Evolutionary conservation across 2,113 vertebrate species (phyloP), one percentile per base, ranked within the genome.

Genomic region (Clarias gariepinus): DNA sequence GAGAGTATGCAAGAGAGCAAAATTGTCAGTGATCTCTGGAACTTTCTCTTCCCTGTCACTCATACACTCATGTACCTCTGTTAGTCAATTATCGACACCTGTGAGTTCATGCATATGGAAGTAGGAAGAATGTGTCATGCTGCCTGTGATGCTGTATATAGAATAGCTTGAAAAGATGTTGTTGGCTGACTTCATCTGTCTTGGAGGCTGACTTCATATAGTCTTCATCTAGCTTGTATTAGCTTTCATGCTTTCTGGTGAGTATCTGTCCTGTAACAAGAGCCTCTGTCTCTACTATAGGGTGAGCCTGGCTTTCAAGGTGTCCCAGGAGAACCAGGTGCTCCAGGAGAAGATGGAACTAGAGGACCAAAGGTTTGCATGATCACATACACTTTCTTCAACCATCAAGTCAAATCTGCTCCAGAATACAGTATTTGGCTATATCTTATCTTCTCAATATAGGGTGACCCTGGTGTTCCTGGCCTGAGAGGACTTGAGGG

Each of bases 381-480:
- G 9, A 21, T 52, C 25, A 58, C 28, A 25, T 76, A 21, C 61
- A 21, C 11, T 74, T 81, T 30, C 18, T 36, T 36, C 33, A 36
- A 36, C 33, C 69, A 79, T 41, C 21, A 58, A 64, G 21, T 47
- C 19, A 53, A 15, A 36, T 55, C 36, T 60, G 68, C 41, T 78
- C 53, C 71, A 55, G 60, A 33, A 23, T 69, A 1, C 30, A 83
- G 47, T 63, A 71, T 84, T 83, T 83, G 63, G 10, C 10, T 11
- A 61, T 25, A 52, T 84, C 1, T 71, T 73, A 33, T 77, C 53
- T 61, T 52, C n/a, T 55, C 63, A 68, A 15, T 87, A 33, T 60
- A 96, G 95, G 95, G 95, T 23, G 94, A 95, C 57, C 52, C 89
- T 0, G 95, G 95, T 23, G 66, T 92, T 66, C 91, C 89, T 1